Base-by-base conservation (phyloP, 1,140 invertebrate genomes). In the Mercenaria mercenaria region DNA sequence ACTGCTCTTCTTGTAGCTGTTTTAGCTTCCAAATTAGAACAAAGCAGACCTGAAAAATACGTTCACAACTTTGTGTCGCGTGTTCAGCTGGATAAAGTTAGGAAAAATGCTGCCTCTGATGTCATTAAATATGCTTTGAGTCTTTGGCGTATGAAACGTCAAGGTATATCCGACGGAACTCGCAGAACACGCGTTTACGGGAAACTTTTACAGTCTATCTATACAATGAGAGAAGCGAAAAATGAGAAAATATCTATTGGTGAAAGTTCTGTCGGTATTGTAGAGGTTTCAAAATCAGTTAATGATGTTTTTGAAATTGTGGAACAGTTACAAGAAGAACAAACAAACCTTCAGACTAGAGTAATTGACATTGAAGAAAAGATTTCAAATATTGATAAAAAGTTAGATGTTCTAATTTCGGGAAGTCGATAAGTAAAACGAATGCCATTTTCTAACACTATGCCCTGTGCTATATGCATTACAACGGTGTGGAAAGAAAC, bases 1-100 rank as follows among this genome's bases (percentile, higher is more conserved):
- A 95, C 94, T 11, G 94, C 94, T 15, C 88, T 95, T 13, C 90
- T 95, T 23, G 95, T 95, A 0, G 95, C 95, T 47, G 95, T 95
- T 13, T 89, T 95, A n/a, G 93, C 92, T 37, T 81, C 85, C 61
- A 93, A 93, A 91, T 72, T 94, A n/a, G 94, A 94, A 76, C 92
- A 94, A 69, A 91, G 91, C 1, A 85, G 94, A 59, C 90, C 93
- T 37, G 94, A 94, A 86, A 93, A 93, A 85, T 94, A 94, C 77
- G 94, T 94, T 6, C 92, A 93, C 76, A 93, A 91, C 64, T 94
- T 94, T 88, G 91, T 93, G 2, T 88, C 91, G 29, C 87, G 92
- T 23, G 91, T 93, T 15, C 92, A 93, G 86, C 88, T 94, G 8
- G 92, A 92, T 43, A 93, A 94, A 72, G 74, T 91, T 41, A 80